Evolutionary conservation across 2,797 vertebrate species (phyloP), one percentile per base, ranked within the genome.

Genomic region (Pangasius larnaudii): DNA sequence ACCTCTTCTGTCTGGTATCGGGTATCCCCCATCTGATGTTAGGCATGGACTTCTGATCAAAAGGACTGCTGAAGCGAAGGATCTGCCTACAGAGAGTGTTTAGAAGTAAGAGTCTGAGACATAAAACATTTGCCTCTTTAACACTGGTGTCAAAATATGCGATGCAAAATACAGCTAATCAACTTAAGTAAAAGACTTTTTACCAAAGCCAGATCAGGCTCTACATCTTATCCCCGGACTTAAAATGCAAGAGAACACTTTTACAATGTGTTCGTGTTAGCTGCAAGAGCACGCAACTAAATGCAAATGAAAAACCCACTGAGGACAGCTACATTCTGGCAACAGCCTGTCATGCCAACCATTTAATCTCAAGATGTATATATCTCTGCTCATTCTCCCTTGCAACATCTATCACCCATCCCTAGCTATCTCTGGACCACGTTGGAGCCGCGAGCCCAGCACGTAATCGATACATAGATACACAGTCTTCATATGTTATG

Each of bases 381-480:
- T 81, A 88, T 86, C 65, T 90, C 89, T 39, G 58, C 86, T 87
- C 78, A 65, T 87, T 88, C 30, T 88, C 86, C 71, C 67, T 36
- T 92, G 94, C 93, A 93, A 94, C 94, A 96, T 96, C 95, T 93
- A 96, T 96, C 95, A 96, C 95, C 93, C 77, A 92, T 95, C 95
- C 93, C 95, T 94, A 95, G 95, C 95, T 95, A 96, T 96, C 95
- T 95, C 93, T 94, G 95, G 95, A 95, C 95, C 94, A 93, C 92
- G 92, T 88, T 92, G 91, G 91, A 91, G 95, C 95, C 93, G 87
- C 94, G 94, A 95, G 94, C 94, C 93, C 92, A 92, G 94, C 93
- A 94, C 94, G 94, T 96, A 96, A 96, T 96, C 96, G 95, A 96
- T 96, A 96, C 94, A 94, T 92, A 95, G 94, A 95, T 92, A 91